Percentiles rank a stretch among this genome's conserved stretches.
Evolutionary conservation across 2,888 invertebrate genomes (phyloP).

Genomic region (Dorcus parallelipipedus): DNA sequence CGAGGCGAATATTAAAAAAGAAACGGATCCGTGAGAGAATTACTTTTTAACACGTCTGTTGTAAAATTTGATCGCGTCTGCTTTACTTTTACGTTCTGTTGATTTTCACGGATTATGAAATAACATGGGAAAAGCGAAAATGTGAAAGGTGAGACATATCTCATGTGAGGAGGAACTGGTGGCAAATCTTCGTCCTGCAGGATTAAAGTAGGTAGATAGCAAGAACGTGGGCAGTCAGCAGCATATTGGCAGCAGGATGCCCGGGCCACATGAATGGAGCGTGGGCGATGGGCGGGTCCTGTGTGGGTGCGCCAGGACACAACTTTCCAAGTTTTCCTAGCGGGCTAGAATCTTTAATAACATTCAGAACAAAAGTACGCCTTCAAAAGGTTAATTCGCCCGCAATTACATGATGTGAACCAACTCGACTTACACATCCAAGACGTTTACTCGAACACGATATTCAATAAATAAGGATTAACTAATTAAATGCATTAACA

Average conservation of each 20-base stretch:
- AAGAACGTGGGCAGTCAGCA: conserved; percentile 30
- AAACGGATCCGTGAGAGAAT: not conserved
- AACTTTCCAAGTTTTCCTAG: conserved; percentile 16
- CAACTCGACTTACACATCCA: too few species aligned
- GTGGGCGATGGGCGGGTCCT: conserved; percentile 32
- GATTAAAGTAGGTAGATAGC: conserved; percentile 18
- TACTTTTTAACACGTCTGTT: not conserved
- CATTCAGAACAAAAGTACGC: too few species aligned
- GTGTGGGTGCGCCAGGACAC: conserved; percentile 30
- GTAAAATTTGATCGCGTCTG: too few species aligned
- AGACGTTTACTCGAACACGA: too few species aligned
- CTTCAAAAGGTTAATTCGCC: too few species aligned
- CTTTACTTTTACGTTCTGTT: not conserved
- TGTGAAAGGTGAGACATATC: not conserved
- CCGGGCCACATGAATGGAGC: conserved; percentile 36
- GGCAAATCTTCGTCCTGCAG: conserved; percentile 14
- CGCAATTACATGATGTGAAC: too few species aligned
- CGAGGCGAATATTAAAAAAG: not conserved
- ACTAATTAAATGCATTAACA: too few species aligned
- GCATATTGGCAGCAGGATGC: conserved; percentile 29
- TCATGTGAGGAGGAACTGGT: not conserved
- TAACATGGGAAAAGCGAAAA: conserved; percentile 1
- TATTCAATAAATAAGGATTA: too few species aligned
- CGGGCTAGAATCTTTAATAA: not conserved
- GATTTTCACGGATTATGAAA: not conserved